phyloP scores from a whole-genome alignment of 2,888 invertebrate species.

The Pyrgus malvae region DNA sequence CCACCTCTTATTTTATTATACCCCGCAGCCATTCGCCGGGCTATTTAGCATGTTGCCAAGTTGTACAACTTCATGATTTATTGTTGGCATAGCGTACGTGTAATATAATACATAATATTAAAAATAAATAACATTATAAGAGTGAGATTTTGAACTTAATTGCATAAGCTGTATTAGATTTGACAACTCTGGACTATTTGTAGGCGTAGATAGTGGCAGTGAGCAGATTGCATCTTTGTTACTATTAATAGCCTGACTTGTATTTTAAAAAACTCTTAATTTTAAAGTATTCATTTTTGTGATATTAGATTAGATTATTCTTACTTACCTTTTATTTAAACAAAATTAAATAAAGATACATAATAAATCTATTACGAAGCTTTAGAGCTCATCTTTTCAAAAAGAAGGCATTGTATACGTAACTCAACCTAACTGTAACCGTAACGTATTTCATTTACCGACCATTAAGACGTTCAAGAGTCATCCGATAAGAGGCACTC shows the following conservation, averaged over 20 bases:
- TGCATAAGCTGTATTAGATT: background rate
- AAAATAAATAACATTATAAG: background rate
- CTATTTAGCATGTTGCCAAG: slow-evolving; percentile 22
- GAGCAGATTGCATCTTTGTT: no score
- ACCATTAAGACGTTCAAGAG: background rate
- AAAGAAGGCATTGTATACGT: no score
- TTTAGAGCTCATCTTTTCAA: no score
- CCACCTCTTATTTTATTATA: slow-evolving; percentile 19
- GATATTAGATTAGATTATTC: no score
- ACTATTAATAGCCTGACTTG: no score
- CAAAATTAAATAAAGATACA: no score
- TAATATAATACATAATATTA: slow-evolving; percentile 3
- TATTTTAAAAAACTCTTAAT: no score
- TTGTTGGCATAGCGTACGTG: slow-evolving; percentile 1
- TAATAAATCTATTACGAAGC: no score
- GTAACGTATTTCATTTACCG: background rate
- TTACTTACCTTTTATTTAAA: no score
- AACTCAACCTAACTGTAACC: no score
- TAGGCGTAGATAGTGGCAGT: no score
- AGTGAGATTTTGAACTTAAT: background rate
- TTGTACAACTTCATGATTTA: slow-evolving; percentile 22
- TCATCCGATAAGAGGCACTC: background rate
- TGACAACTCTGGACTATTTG: background rate
- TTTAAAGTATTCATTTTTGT: no score
- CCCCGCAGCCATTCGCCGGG: slow-evolving; percentile 17